Base-by-base conservation (phyloP, 1,140 invertebrate genomes). In the Trachymyrmex septentrionalis region DNA sequence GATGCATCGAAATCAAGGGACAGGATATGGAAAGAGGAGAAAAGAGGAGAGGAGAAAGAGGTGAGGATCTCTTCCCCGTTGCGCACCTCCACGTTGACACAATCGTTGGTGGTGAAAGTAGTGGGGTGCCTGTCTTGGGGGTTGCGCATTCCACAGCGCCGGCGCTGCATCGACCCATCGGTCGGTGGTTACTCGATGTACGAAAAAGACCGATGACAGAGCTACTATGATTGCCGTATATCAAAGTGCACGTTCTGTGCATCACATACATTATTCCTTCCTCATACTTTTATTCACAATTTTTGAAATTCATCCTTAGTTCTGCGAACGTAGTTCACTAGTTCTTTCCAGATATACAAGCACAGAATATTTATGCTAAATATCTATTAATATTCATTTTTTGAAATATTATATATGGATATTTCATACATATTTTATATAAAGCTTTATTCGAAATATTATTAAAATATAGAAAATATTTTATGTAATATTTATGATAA, bases 81-180 rank as follows among this genome's bases (percentile, higher is more conserved):
- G 44, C 71, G 34, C 55, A 50, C 64, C 44, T 82, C 61, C 66
- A 88, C 67, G 77, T 85, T 87, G 85, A 88, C 75, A 71, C 81
- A 87, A 91, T 91, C 90, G 89, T 91, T 91, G 69, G n/a, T 27
- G 57, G 34, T 21, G 77, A 73, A 16, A 53, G n/a, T 90, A 55
- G 85, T 87, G 85, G 89, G 87, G 85, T 80, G 63, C 75, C 69
- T 59, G 80, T 90, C 85, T 90, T 88, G 81, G 73, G 80, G 89
- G 87, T 85, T 76, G 80, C 80, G 55, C 81, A 38, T 71, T 76
- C 84, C 73, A 88, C 77, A 91, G 92, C 93, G 92, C 92, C 92
- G 92, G 90, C 92, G 92, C 92, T 93, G 91, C 90, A 94, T 93
- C 92, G 93, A 93, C 92, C 92, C 91, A 86, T 71, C 67, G 59